phyloP scores from a whole-genome alignment of 2,888 invertebrate genomes.

The Orthosia gothica region DNA sequence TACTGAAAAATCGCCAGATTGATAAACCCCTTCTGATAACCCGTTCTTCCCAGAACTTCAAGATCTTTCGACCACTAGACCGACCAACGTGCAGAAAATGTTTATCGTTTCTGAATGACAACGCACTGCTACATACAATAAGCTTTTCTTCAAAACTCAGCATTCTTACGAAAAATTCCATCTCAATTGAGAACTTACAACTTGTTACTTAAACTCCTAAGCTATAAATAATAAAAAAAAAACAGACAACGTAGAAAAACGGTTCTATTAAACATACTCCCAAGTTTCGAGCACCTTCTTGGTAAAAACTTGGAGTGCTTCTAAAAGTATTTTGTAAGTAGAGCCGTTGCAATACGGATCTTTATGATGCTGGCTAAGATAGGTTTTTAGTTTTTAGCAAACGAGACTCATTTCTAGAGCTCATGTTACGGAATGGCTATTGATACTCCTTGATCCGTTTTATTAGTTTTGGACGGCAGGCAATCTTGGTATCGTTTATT shows the following conservation, averaged over 20 bases:
- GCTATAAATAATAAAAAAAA: slow-evolving; percentile 63
- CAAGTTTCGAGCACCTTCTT: slow-evolving; percentile 68
- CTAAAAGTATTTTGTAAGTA: slow-evolving; percentile 70
- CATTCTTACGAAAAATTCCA: slow-evolving; percentile 25
- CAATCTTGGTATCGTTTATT: slow-evolving; percentile 14
- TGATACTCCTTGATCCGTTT: slow-evolving; percentile 48
- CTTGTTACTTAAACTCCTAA: slow-evolving; percentile 57
- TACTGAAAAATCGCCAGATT: too few relatives aligned
- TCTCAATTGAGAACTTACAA: slow-evolving; percentile 47
- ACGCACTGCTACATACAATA: neutral
- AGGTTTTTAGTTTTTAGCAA: slow-evolving; percentile 61
- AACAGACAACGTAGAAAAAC: slow-evolving; percentile 57
- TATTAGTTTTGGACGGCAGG: slow-evolving; percentile 29
- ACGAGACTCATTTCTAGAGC: slow-evolving; percentile 57
- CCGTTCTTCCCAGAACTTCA: too few relatives aligned
- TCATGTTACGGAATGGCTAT: slow-evolving; percentile 32
- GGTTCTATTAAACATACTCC: slow-evolving; percentile 62
- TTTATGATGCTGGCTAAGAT: slow-evolving; percentile 67
- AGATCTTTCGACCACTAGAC: too few relatives aligned
- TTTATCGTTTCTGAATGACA: neutral
- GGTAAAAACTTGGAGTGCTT: slow-evolving; percentile 71
- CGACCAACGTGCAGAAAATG: neutral
- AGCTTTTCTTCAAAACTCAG: neutral
- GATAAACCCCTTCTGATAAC: too few relatives aligned
- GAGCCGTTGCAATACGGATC: slow-evolving; percentile 67